These are phyloP conservation scores for Vulpes lagopus DNA, from an alignment of 2,113 vertebrate species.

Conservation along the genomic window DNA sequence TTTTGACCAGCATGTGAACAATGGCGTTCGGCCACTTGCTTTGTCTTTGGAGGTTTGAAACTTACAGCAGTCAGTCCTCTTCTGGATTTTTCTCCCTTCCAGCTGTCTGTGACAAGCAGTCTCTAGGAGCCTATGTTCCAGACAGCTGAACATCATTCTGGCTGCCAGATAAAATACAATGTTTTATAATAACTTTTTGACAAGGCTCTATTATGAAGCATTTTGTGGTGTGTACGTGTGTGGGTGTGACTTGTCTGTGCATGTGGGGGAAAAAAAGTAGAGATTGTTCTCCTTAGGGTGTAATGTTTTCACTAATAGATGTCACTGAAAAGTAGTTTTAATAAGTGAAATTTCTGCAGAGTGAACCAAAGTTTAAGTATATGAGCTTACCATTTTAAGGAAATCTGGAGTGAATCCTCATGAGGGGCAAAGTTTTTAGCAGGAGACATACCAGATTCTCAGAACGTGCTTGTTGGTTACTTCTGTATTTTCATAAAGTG, in stretches of 20 bases:
- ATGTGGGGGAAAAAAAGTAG: not conserved
- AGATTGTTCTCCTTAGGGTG: not conserved
- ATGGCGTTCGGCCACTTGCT: not conserved
- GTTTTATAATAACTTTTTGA: constrained; percentile 59
- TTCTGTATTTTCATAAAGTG: not conserved
- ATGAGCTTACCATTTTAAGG: constrained; percentile 43
- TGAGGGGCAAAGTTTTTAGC: not conserved
- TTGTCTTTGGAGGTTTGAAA: not conserved
- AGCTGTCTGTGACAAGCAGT: constrained; percentile 34
- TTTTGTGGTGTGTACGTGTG: not conserved
- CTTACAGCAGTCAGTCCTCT: not conserved
- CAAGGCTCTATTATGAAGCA: not conserved
- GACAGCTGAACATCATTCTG: constrained; percentile 56
- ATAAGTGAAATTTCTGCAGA: constrained; percentile 62
- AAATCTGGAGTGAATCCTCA: constrained; percentile 23
- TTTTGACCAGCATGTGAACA: not conserved
- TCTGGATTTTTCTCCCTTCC: not conserved
- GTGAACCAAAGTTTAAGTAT: constrained; percentile 44
- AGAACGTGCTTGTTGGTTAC: constrained; percentile 1
- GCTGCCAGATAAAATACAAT: constrained; percentile 63
- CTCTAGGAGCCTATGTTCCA: constrained; percentile 36
- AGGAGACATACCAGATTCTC: not conserved
- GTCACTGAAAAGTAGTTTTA: constrained; percentile 41
- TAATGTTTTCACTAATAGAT: not conserved
- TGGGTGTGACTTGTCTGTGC: not conserved